phyloP scores from a whole-genome alignment of 2,888 invertebrate species.

The Ornithoptera alexandrae region DNA sequence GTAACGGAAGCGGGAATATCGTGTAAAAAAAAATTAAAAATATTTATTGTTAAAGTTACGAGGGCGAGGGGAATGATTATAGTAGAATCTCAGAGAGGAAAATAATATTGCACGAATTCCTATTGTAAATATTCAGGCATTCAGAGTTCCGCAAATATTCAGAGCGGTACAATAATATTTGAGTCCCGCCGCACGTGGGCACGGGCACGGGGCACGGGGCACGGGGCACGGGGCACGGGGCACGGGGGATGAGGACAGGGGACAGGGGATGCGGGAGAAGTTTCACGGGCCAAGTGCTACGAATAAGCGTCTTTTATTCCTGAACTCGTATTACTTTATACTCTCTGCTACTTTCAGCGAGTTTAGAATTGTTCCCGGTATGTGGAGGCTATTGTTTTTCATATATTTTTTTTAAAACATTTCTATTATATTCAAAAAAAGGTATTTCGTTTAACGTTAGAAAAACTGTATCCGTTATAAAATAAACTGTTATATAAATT shows the following conservation, averaged over 20 bases:
- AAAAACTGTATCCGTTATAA: no score
- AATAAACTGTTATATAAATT: no score
- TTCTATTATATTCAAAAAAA: not conserved
- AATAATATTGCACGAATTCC: slow-evolving; percentile 23
- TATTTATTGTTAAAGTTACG: not conserved
- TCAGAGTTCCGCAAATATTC: slow-evolving; percentile 38
- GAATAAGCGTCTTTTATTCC: slow-evolving; percentile 50
- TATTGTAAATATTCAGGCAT: slow-evolving; percentile 16
- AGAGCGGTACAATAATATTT: slow-evolving; percentile 42
- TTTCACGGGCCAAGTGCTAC: slow-evolving; percentile 54
- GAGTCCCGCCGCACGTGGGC: slow-evolving; percentile 37
- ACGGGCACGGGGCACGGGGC: slow-evolving; percentile 26
- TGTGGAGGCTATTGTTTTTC: slow-evolving; percentile 33
- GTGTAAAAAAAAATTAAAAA: no score
- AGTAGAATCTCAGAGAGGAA: slow-evolving; percentile 12
- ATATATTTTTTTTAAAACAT: slow-evolving; percentile 4
- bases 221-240: no score
- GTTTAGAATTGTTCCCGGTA: slow-evolving; percentile 37
- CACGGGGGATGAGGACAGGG: not conserved
- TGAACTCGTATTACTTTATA: slow-evolving; percentile 49
- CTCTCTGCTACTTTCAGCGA: slow-evolving; percentile 43
- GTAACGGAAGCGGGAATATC: no score
- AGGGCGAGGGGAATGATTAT: not conserved
- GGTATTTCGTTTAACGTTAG: no score
- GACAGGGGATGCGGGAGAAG: slow-evolving; percentile 40